Evolutionary conservation across 2,113 vertebrate genomes (phyloP).

Genomic region (Bostrychus sinensis): DNA sequence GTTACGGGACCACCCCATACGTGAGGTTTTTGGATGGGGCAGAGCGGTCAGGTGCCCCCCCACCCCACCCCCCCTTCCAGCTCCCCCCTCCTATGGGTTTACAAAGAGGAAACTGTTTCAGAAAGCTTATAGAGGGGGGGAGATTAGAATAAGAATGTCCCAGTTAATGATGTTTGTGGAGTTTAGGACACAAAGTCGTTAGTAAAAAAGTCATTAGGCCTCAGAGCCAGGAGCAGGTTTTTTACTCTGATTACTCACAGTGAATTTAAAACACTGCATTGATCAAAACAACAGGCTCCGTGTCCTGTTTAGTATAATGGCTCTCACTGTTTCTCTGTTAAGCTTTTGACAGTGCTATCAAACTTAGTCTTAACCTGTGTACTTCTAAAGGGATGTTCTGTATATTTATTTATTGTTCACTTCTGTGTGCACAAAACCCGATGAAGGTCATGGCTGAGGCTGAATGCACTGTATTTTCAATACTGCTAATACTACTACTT

Average conservation of each 20-base stretch:
- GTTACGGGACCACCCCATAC: conserved; percentile 58
- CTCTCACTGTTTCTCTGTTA: background rate
- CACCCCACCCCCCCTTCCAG: conserved; percentile 8
- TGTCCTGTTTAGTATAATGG: conserved; percentile 13
- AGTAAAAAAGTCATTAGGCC: conserved; percentile 55
- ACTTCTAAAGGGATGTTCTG: no score
- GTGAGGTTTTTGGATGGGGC: conserved; percentile 30
- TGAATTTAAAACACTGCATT: conserved; percentile 46
- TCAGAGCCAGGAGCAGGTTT: conserved; percentile 35
- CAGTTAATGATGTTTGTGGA: conserved; percentile 60
- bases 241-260: conserved; percentile 21
- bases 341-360: background rate
- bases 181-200: conserved; percentile 56
- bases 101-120: conserved; percentile 60
- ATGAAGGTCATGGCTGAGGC: no score
- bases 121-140: conserved; percentile 4
- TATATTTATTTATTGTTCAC: no score
- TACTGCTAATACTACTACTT: no score
- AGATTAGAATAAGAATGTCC: conserved; percentile 60
- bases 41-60: conserved; percentile 58
- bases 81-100: background rate
- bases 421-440: no score
- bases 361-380: background rate
- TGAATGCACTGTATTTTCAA: no score
- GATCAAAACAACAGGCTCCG: conserved; percentile 26